A percentile compares a stretch with the other conserved stretches of the same genome.
Evolutionary conservation across 2,888 invertebrate species (phyloP).

Genomic region (Eubasilissa splendida): DNA sequence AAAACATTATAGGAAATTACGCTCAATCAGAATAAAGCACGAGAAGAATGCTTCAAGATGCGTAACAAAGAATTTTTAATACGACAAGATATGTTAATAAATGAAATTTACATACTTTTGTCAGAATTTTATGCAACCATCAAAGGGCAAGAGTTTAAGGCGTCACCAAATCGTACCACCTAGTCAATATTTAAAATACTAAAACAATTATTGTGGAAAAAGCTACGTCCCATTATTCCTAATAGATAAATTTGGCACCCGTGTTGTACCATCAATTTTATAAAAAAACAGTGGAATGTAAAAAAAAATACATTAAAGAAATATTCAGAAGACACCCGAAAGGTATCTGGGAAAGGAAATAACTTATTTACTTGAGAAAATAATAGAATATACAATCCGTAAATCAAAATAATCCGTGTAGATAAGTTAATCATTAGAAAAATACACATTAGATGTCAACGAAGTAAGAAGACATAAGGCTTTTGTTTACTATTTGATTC

Average conservation of each 20-base stretch:
- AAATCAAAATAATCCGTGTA: not conserved
- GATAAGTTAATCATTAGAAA: conserved; percentile 30
- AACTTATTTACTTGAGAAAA: conserved; percentile 13
- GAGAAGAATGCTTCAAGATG: not conserved
- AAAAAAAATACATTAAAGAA: conserved; percentile 31
- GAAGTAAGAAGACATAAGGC: conserved; percentile 37
- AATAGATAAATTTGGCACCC: conserved; percentile 40
- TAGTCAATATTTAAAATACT: not conserved
- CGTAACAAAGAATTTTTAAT: conserved; percentile 20
- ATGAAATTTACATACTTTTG: conserved; percentile 17
- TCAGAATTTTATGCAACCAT: conserved; percentile 5
- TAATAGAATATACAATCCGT: not conserved
- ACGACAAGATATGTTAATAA: conserved; percentile 12
- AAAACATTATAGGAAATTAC: too few species aligned
- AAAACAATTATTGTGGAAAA: conserved; percentile 21
- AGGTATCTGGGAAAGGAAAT: not conserved
- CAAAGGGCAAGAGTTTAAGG: conserved; percentile 9
- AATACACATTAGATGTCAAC: conserved; percentile 51
- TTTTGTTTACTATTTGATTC: conserved; percentile 53
- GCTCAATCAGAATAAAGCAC: too few species aligned
- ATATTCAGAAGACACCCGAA: conserved; percentile 15
- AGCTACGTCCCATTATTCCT: conserved; percentile 9
- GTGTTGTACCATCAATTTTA: conserved; percentile 36
- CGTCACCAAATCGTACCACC: conserved; percentile 10
- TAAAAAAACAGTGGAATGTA: conserved; percentile 33